Conservation (phyloP, 2,888 invertebrate species). For the Apoderus coryli region DNA sequence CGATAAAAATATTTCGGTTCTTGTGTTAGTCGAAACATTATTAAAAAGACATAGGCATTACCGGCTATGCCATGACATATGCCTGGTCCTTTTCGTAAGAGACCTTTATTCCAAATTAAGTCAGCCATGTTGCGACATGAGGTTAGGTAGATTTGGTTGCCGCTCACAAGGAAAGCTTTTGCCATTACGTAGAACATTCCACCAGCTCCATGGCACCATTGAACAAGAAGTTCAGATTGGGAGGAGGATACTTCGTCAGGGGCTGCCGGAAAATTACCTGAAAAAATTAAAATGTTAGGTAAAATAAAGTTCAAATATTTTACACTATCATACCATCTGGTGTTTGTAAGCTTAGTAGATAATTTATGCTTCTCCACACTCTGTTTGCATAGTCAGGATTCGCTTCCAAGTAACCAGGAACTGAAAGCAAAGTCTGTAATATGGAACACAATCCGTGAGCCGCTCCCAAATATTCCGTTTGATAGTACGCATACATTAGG, state of each 20-base stretch:
- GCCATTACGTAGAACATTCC: slow-evolving; percentile 66
- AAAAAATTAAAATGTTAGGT: too few species aligned
- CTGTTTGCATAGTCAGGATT: slow-evolving; percentile 40
- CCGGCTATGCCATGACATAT: slow-evolving; percentile 82
- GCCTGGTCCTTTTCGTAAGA: slow-evolving; percentile 76
- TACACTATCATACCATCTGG: slow-evolving; percentile 36
- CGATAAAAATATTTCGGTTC: slow-evolving; percentile 56
- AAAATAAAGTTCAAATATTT: too few species aligned
- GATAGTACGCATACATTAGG: slow-evolving; percentile 65
- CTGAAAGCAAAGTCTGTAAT: slow-evolving; percentile 47
- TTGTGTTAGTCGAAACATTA: slow-evolving; percentile 56
- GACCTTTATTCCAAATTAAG: slow-evolving; percentile 67
- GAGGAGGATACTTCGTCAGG: slow-evolving; percentile 54
- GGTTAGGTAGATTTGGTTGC: slow-evolving; percentile 55
- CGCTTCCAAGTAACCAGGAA: slow-evolving; percentile 38
- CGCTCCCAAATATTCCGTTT: slow-evolving; percentile 54
- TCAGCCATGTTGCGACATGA: slow-evolving; percentile 57
- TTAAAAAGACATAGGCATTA: slow-evolving; percentile 65
- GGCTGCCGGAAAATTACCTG: slow-evolving; percentile 36
- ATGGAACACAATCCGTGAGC: slow-evolving; percentile 55
- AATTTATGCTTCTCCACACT: slow-evolving; percentile 52
- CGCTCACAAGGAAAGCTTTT: slow-evolving; percentile 60
- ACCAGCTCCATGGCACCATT: slow-evolving; percentile 87
- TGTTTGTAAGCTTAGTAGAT: slow-evolving; percentile 49
- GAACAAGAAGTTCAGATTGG: slow-evolving; percentile 55